These are phyloP conservation scores for Spatulosminthurus flaviceps DNA, from an alignment of 2,888 invertebrate species.

Conservation along the genomic window DNA sequence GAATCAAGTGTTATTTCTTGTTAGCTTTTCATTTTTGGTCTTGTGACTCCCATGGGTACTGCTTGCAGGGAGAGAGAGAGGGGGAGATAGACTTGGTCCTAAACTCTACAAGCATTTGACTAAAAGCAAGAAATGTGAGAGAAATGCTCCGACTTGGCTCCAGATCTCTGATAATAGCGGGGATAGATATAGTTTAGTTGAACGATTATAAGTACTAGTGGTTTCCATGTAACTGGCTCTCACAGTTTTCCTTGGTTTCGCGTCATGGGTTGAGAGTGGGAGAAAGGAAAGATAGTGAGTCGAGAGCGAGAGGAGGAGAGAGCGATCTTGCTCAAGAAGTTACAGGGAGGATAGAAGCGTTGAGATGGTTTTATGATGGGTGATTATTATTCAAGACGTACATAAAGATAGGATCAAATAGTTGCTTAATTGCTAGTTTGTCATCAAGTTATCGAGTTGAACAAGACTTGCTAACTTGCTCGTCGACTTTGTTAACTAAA, in stretches of 20 bases:
- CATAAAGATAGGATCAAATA: constrained; percentile 49
- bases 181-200: background rate
- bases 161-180: too few species aligned
- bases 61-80: background rate
- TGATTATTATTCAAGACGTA: constrained; percentile 49
- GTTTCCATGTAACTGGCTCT: background rate
- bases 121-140: too few species aligned
- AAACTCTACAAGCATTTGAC: too few species aligned
- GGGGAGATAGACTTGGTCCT: background rate
- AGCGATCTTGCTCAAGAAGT: background rate
- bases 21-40: constrained; percentile 22
- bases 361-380: constrained; percentile 45
- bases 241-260: too few species aligned
- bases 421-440: constrained; percentile 48
- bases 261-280: too few species aligned
- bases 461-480: background rate
- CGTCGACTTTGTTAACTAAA: background rate
- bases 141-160: too few species aligned
- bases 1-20: constrained; percentile 18
- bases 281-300: too few species aligned
- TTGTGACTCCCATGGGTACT: constrained; percentile 13
- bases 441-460: constrained; percentile 38
- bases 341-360: background rate
- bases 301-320: background rate
- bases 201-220: constrained; percentile 2